Conservation (phyloP, 2,797 vertebrate species). For the Tenualosa thibaudeaui region DNA sequence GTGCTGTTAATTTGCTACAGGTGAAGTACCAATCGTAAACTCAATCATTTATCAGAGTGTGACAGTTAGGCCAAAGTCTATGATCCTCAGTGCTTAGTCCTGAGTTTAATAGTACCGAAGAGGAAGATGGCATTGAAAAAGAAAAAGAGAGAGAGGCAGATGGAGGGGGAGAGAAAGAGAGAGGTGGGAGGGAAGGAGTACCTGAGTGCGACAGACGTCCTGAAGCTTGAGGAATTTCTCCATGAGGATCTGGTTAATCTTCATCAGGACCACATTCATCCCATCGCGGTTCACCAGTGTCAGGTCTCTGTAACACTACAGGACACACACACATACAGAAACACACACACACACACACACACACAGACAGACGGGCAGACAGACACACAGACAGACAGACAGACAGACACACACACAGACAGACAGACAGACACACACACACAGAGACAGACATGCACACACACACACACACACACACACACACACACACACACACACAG, state of each 20-base stretch:
- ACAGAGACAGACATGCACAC: not conserved
- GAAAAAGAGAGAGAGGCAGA: not conserved
- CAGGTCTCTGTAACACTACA: constrained; percentile 91
- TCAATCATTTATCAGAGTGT: too few relatives aligned
- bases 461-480: not conserved
- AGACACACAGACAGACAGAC: not conserved
- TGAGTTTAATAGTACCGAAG: not conserved
- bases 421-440: too few relatives aligned
- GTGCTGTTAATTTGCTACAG: too few relatives aligned
- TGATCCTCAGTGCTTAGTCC: too few relatives aligned
- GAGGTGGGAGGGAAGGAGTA: constrained; percentile 38
- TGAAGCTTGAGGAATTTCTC: constrained; percentile 95
- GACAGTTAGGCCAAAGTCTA: too few relatives aligned
- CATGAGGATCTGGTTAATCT: constrained; percentile 97
- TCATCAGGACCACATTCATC: constrained; percentile 88
- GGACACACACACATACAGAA: not conserved
- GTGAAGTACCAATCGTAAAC: too few relatives aligned
- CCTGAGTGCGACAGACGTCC: constrained; percentile 84
- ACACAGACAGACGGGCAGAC: too few relatives aligned
- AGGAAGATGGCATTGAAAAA: not conserved
- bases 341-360: not conserved
- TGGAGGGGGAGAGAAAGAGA: not conserved
- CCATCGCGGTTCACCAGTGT: constrained; percentile 89
- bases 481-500: not conserved
- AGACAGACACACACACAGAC: too few relatives aligned